These are phyloP conservation scores for Ochlodes sylvanus DNA, from an alignment of 2,888 invertebrate species.

Conservation along the genomic window DNA sequence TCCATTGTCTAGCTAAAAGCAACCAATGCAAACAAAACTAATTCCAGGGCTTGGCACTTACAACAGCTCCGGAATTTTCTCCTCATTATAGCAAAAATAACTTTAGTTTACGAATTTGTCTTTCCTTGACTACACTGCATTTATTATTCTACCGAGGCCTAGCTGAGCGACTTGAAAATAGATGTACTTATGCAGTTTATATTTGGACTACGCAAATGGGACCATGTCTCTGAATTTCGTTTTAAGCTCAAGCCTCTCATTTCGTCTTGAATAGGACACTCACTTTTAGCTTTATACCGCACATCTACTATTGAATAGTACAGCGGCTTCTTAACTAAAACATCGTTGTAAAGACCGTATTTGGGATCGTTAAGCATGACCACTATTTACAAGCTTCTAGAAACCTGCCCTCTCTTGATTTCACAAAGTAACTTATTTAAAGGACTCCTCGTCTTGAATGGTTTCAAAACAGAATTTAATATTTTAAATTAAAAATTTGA, in stretches of 20 bases:
- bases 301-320: background rate
- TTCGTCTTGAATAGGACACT: background rate
- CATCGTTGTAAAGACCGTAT: background rate
- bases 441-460: too few species aligned
- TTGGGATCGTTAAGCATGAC: too few species aligned
- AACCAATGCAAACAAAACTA: too few species aligned
- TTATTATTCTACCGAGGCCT: background rate
- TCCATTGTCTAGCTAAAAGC: too few species aligned
- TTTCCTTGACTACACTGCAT: background rate
- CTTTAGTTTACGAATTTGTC: background rate
- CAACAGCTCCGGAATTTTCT: background rate
- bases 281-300: background rate
- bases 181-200: background rate
- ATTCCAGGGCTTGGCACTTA: too few species aligned
- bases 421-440: too few species aligned
- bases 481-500: too few species aligned
- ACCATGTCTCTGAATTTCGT: slow-evolving; percentile 2
- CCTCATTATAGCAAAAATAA: background rate
- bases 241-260: background rate
- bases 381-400: too few species aligned
- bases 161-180: background rate
- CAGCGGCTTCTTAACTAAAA: background rate
- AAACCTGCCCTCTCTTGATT: too few species aligned
- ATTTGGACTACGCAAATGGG: background rate
- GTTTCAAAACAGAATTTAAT: too few species aligned